These are phyloP conservation scores for Chloroceryle amazona DNA, from an alignment of 2,797 vertebrate genomes.

Conservation along the genomic window DNA sequence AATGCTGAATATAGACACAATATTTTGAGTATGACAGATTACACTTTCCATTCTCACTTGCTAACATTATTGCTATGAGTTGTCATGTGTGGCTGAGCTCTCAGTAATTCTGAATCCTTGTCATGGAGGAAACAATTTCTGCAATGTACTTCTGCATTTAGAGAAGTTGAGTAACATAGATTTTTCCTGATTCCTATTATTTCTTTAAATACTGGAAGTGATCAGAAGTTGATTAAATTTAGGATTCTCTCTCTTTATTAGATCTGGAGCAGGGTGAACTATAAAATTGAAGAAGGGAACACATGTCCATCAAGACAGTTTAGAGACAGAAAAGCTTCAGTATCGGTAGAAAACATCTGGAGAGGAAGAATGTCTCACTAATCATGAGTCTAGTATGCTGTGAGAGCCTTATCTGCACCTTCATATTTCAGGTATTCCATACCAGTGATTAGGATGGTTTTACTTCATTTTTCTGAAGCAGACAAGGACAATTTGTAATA, in stretches of 20 bases:
- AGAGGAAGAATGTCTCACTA: neutral
- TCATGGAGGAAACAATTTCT: neutral
- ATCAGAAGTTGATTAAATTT: neutral
- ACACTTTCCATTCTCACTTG: neutral
- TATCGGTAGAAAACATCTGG: neutral
- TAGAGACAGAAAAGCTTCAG: neutral
- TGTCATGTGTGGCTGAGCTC: neutral
- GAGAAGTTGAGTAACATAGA: neutral
- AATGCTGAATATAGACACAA: conserved; percentile 10
- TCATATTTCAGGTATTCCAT: neutral
- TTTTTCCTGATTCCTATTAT: neutral
- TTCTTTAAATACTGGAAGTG: neutral
- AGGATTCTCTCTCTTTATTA: neutral
- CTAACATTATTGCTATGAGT: neutral
- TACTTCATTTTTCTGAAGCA: neutral
- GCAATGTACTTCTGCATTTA: neutral
- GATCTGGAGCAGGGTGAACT: neutral
- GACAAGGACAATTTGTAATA: neutral
- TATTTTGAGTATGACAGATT: conserved; percentile 24
- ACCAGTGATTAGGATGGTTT: neutral
- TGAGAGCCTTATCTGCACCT: neutral
- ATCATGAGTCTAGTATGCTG: neutral
- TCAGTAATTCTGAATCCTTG: neutral
- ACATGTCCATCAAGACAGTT: neutral
- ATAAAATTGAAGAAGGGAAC: neutral